Conservation (phyloP, 2,888 invertebrate genomes). For the Formica aserva region DNA sequence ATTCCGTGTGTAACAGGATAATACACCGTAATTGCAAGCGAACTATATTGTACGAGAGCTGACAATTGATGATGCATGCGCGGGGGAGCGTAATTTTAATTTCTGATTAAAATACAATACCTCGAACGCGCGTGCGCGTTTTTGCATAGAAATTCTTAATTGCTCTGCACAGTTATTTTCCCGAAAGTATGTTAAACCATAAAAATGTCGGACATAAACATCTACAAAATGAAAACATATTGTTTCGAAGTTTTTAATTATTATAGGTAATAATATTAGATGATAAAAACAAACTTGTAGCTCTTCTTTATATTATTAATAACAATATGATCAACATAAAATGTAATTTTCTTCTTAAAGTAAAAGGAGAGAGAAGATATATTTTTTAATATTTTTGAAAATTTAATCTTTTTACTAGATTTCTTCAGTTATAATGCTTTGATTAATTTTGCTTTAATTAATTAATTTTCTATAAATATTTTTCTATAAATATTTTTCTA, state of each 20-base stretch:
- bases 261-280: not conserved
- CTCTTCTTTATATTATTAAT: not conserved
- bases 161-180: not conserved
- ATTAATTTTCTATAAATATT: not conserved
- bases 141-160: not conserved
- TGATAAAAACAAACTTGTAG: not conserved
- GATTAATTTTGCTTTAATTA: not conserved
- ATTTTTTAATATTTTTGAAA: not conserved
- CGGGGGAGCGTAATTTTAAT: constrained; percentile 15
- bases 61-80: constrained; percentile 4
- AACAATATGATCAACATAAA: not conserved
- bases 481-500: too few relatives aligned
- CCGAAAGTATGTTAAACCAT: constrained; percentile 7
- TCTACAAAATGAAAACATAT: not conserved
- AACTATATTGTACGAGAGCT: constrained; percentile 1
- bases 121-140: constrained; percentile 3
- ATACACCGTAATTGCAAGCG: constrained; percentile 41
- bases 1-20: constrained; percentile 44
- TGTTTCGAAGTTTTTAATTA: not conserved
- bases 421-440: not conserved
- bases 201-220: not conserved
- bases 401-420: not conserved
- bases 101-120: constrained; percentile 38
- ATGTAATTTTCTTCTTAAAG: not conserved
- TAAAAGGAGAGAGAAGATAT: not conserved